phyloP scores from a whole-genome alignment of 92 coral and sea anemone genomes.

The Palythoa grandiflora region DNA sequence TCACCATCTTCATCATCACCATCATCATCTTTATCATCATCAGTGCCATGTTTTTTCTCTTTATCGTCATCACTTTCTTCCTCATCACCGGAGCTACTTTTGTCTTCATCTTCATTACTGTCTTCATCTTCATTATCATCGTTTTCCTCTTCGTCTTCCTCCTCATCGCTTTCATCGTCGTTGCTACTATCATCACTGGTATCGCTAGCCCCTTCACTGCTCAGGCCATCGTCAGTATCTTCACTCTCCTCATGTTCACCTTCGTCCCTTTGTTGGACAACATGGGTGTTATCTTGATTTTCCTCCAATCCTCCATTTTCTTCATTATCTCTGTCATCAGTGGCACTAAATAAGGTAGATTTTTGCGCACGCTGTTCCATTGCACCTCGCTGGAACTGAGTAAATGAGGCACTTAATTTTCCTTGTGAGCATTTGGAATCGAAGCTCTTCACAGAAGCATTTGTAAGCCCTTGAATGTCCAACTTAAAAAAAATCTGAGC shows the following conservation, averaged over 20 bases:
- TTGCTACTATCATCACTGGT: neutral
- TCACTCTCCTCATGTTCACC: neutral
- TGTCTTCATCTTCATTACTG: neutral
- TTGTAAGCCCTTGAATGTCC: constrained; percentile 39
- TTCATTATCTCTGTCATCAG: neutral
- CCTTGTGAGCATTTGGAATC: constrained; percentile 21
- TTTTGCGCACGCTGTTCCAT: neutral
- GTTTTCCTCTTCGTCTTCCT: neutral
- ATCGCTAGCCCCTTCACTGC: neutral
- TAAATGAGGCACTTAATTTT: neutral
- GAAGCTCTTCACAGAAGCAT: constrained; percentile 22
- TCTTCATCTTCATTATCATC: neutral
- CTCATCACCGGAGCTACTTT: neutral
- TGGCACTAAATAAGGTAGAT: neutral
- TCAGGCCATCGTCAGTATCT: neutral
- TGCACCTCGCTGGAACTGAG: neutral
- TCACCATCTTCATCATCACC: neutral
- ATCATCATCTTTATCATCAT: too few relatives aligned
- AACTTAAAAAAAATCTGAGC: constrained; percentile 24
- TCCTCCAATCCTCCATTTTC: neutral
- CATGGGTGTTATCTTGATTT: neutral
- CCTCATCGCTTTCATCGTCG: neutral
- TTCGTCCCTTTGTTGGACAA: neutral
- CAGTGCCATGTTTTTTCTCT: too few relatives aligned
- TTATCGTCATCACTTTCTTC: constrained; percentile 7